Base-by-base conservation (phyloP, 2,797 vertebrate genomes). In the Tolypeutes matacus region DNA sequence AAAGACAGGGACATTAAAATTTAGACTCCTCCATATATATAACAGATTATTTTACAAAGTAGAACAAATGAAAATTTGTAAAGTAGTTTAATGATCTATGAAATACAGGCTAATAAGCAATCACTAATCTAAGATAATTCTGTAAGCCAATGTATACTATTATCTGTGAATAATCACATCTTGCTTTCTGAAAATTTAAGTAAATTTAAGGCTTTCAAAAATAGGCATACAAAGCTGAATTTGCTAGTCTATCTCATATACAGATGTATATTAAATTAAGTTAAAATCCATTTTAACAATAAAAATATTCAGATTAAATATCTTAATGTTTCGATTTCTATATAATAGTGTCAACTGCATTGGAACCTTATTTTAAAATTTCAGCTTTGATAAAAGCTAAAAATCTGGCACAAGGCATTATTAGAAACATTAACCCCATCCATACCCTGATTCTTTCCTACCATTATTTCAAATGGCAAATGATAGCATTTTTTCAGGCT, bases 61-160 rank as follows among this genome's bases (percentile, higher is more conserved):
- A 21, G n/a, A 93, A 92, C 20, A 93, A 94, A 84, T 70, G 14
- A 92, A 39, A 56, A 88, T 87, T 85, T 95, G 29, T 51, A 87
- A 91, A 90, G 72, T 36, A 64, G 14, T 89, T 75, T 70, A 87
- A 86, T 91, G 25, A 81, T 56, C 69, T 96, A 23, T 49, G 34
- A 95, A 95, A 92, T 92, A 87, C 81, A 94, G 27, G 60, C 76
- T 95, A 89, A 70, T 76, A 65, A 67, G 83, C 53, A 72, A 62
- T 77, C 39, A 46, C 11, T 51, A 95, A 18, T 36, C 25, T 91
- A 83, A 83, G 53, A 53, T 72, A 89, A 91, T 60, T 95, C 58
- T 62, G n/a, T n/a, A 86, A 65, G 51, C 53, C 65, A 93, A 20
- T n/a, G 46, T 60, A 86, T n/a, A 4, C 46, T 82, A 34, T 39